Percentiles rank a stretch among this genome's conserved stretches.
Conservation (phyloP, 2,797 vertebrate genomes). For the Nyctalus aviator region DNA sequence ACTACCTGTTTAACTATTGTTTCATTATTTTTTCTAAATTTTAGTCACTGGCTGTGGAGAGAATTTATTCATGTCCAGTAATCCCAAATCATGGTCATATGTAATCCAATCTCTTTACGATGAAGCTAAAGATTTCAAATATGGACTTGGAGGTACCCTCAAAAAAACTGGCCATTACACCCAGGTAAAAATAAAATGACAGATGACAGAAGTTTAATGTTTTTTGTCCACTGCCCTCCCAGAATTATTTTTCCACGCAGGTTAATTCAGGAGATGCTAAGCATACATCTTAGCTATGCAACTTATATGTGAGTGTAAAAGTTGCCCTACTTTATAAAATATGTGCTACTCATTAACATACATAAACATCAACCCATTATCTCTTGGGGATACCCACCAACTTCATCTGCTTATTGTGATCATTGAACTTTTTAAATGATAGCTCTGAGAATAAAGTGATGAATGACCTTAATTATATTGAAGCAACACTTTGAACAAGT, state of each 20-base stretch:
- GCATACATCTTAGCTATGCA: background rate
- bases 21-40: slow-evolving; percentile 35
- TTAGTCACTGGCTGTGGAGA: slow-evolving; percentile 78
- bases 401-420: background rate
- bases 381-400: background rate
- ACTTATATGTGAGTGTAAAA: background rate
- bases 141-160: slow-evolving; percentile 41
- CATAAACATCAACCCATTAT: background rate
- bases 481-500: background rate
- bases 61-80: slow-evolving; percentile 62
- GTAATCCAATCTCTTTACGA: slow-evolving; percentile 69
- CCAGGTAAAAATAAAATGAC: slow-evolving; percentile 78
- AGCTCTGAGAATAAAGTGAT: background rate
- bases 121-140: slow-evolving; percentile 76
- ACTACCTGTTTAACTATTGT: background rate
- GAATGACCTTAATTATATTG: background rate
- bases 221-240: background rate
- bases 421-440: background rate
- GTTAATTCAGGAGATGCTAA: background rate
- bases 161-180: slow-evolving; percentile 64
- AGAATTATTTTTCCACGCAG: background rate
- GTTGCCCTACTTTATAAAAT: background rate
- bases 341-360: background rate
- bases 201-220: background rate
- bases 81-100: slow-evolving; percentile 67